Evolutionary conservation across 2,888 invertebrate genomes (phyloP).

Genomic region (Agriotes lineatus): DNA sequence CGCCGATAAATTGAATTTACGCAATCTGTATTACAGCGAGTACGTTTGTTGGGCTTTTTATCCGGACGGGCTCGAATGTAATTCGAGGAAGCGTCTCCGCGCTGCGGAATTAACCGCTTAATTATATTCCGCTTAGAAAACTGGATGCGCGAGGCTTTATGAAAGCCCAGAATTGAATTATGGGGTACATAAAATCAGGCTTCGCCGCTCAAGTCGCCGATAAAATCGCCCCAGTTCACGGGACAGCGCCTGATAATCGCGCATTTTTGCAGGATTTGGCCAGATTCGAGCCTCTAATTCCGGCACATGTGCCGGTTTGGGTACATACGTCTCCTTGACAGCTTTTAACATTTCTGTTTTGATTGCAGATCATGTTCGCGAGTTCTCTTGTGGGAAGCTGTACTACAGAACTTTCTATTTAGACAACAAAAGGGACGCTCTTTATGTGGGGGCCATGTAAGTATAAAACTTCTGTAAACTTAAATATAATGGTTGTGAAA

Average conservation of each 20-base stretch:
- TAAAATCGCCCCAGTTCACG: conserved; percentile 12
- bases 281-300: not conserved
- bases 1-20: conserved; percentile 16
- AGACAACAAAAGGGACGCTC: not conserved
- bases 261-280: conserved; percentile 2
- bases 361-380: conserved; percentile 12
- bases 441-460: conserved; percentile 11
- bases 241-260: conserved; percentile 5
- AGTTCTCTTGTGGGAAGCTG: conserved; percentile 6
- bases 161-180: conserved; percentile 20
- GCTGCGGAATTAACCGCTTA: conserved; percentile 20
- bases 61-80: conserved; percentile 10
- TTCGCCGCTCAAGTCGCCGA: conserved; percentile 10
- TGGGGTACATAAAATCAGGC: conserved; percentile 20
- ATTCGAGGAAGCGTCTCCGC: conserved; percentile 13
- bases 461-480: not conserved
- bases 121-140: conserved; percentile 20
- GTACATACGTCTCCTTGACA: no score
- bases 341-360: not conserved
- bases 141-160: conserved; percentile 17
- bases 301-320: no score
- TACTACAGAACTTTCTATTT: conserved; percentile 9
- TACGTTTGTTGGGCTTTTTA: conserved; percentile 13
- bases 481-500: no score
- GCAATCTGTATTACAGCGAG: conserved; percentile 15